Percentiles rank a stretch among this genome's conserved stretches.
Evolutionary conservation across 2,888 invertebrate genomes (phyloP).

Genomic region (Cistogaster globosa): DNA sequence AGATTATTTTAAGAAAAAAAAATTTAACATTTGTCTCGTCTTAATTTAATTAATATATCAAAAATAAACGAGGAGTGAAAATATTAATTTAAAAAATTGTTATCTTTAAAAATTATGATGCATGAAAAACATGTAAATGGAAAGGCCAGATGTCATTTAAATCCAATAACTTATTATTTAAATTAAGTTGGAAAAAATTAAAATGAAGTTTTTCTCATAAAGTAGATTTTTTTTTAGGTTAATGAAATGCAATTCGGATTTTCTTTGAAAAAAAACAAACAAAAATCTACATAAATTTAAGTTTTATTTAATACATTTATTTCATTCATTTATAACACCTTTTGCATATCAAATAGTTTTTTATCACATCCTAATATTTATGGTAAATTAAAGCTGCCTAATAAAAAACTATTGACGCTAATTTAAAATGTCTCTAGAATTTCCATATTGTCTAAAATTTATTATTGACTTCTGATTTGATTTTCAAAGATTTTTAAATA

Average conservation of each 20-base stretch:
- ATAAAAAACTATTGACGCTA: background rate
- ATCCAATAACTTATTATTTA: constrained; percentile 11
- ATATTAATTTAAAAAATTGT: no score
- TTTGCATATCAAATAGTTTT: constrained; percentile 44
- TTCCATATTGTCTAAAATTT: constrained; percentile 22
- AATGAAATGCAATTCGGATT: constrained; percentile 40
- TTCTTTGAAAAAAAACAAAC: constrained; percentile 1
- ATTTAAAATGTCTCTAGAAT: no score
- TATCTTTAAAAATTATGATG: no score
- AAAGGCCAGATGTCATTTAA: constrained; percentile 4
- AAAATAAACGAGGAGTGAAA: no score
- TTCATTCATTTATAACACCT: constrained; percentile 33
- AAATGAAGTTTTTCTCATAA: background rate
- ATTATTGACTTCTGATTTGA: constrained; percentile 38
- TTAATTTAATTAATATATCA: no score
- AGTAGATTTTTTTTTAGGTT: constrained; percentile 20
- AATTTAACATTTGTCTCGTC: no score
- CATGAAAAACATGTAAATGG: background rate
- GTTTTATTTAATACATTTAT: background rate
- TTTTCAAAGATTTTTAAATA: constrained; percentile 16
- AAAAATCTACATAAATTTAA: background rate
- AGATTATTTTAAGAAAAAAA: no score
- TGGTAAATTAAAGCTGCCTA: background rate
- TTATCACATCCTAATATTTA: background rate
- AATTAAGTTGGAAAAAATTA: constrained; percentile 10